Conservation (phyloP, 1,140 invertebrate genomes). For the Lordiphosa stackelbergi region DNA sequence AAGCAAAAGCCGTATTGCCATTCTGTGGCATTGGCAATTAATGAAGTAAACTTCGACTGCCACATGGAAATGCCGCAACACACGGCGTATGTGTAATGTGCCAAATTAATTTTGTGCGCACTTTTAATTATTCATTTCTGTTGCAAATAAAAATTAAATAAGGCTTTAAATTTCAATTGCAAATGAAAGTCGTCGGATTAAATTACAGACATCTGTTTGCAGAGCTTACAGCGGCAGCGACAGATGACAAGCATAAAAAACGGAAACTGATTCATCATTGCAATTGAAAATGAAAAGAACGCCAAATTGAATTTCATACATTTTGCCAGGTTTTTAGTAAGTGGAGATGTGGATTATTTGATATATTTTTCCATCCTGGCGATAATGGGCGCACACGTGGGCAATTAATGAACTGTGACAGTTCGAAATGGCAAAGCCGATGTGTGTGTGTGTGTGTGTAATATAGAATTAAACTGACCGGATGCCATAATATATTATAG, state of each 20-base stretch:
- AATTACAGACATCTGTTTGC: constrained; percentile 41
- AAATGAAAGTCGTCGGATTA: constrained; percentile 45
- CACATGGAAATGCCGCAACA: constrained; percentile 29
- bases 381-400: constrained; percentile 36
- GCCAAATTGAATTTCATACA: constrained; percentile 49
- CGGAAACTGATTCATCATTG: constrained; percentile 9
- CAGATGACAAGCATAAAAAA: constrained; percentile 18
- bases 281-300: constrained; percentile 39
- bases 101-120: constrained; percentile 57
- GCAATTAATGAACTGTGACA: constrained; percentile 52
- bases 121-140: constrained; percentile 60
- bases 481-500: constrained; percentile 12
- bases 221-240: neutral
- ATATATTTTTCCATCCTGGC: constrained; percentile 9
- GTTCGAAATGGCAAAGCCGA: constrained; percentile 8
- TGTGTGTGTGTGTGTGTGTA: constrained; percentile 10
- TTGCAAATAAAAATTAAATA: constrained; percentile 24
- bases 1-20: constrained; percentile 34
- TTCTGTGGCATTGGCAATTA: constrained; percentile 50
- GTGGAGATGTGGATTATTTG: constrained; percentile 35
- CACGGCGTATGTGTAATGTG: constrained; percentile 63
- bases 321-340: constrained; percentile 21
- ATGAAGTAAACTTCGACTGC: constrained; percentile 26
- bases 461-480: constrained; percentile 24
- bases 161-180: constrained; percentile 51